A percentile compares a stretch with the other conserved stretches of the same genome.
These are phyloP conservation scores for Halcyon leucocephala DNA, from an alignment of 2,797 vertebrate genomes.

Conservation along the genomic window DNA sequence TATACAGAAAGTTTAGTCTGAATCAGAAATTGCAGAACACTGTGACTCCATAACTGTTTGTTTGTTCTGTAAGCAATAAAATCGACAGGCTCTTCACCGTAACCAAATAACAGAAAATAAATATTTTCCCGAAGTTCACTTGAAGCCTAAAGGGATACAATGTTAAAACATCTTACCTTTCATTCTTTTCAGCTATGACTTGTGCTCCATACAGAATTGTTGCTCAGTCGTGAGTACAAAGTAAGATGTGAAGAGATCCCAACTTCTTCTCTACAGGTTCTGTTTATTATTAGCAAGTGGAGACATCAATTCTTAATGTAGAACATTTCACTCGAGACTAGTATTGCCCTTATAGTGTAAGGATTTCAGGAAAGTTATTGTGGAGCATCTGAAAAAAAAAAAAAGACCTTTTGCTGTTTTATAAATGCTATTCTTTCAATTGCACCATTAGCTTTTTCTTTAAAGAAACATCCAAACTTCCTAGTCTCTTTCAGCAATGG, in stretches of 20 bases:
- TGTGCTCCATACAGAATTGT: neutral
- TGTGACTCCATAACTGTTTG: neutral
- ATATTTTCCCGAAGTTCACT: conserved; percentile 19
- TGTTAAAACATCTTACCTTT: neutral
- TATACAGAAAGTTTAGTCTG: neutral
- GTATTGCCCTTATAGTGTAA: neutral
- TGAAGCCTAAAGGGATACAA: neutral
- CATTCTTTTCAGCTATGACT: neutral
- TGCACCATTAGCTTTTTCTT: neutral
- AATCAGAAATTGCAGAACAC: neutral
- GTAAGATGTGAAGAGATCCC: neutral
- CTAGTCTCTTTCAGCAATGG: neutral
- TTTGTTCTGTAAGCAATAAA: neutral
- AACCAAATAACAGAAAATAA: conserved; percentile 10
- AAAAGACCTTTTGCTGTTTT: neutral
- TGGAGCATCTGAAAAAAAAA: neutral
- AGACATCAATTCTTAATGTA: neutral
- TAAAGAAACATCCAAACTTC: neutral
- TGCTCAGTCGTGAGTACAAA: neutral
- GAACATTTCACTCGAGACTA: neutral
- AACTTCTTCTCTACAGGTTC: neutral
- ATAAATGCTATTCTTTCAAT: neutral
- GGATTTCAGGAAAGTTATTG: neutral
- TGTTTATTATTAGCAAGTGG: neutral
- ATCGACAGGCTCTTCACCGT: neutral